Percentiles rank a stretch among this genome's conserved stretches.
phyloP scores from a whole-genome alignment of 2,797 vertebrate genomes.

The Microtus californicus region DNA sequence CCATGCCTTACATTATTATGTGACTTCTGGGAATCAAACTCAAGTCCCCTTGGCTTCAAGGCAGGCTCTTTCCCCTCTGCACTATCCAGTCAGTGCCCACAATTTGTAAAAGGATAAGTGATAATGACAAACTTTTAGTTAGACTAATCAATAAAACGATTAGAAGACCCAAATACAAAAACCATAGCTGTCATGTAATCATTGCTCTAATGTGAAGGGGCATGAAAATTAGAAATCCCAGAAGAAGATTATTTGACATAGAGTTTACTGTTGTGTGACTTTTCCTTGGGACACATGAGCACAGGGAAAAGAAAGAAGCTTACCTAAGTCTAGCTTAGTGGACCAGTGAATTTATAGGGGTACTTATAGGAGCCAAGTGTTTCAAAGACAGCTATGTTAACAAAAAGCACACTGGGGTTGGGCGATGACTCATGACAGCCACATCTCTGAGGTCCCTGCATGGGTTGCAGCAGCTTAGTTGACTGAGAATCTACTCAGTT shows the following conservation, averaged over 20 bases:
- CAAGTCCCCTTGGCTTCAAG: background rate
- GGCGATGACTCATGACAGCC: background rate
- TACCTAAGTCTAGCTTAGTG: background rate
- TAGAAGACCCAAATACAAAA: background rate
- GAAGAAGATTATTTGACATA: background rate
- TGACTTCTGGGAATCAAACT: background rate
- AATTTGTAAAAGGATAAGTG: background rate
- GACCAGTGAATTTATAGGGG: background rate
- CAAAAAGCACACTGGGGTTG: background rate
- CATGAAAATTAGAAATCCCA: background rate
- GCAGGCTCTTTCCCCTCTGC: background rate
- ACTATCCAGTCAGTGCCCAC: too few relatives aligned
- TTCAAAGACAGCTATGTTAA: too few relatives aligned
- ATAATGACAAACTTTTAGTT: background rate
- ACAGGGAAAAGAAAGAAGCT: background rate
- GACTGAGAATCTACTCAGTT: background rate
- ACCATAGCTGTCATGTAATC: background rate
- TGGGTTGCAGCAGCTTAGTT: background rate
- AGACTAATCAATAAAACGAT: background rate
- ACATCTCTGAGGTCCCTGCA: too few relatives aligned
- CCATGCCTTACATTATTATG: background rate
- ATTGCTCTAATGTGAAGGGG: background rate
- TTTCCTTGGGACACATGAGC: background rate
- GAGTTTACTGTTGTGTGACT: background rate
- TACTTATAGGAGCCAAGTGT: background rate